Conservation (phyloP, 1,140 invertebrate genomes). For the Nylanderia fulva region DNA sequence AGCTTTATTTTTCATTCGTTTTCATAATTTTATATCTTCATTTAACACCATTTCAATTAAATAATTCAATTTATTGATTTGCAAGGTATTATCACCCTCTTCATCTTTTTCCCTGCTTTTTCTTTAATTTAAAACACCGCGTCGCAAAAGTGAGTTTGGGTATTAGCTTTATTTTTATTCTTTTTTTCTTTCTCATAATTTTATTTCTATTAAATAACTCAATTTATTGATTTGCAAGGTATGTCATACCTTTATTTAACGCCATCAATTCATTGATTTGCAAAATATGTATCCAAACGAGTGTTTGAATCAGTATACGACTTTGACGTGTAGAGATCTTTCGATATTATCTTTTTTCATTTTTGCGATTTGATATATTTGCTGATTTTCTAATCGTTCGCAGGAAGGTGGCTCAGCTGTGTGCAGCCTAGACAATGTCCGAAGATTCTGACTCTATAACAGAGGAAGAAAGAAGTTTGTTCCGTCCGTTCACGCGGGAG, state of each 20-base stretch:
- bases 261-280: too few relatives aligned
- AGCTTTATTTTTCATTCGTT: neutral
- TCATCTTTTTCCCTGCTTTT: neutral
- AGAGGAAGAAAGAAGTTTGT: slow-evolving; percentile 97
- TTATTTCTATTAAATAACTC: too few relatives aligned
- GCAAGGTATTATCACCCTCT: neutral
- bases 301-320: neutral
- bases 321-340: neutral
- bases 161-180: neutral
- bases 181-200: too few relatives aligned
- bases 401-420: slow-evolving; percentile 85
- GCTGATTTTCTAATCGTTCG: too few relatives aligned
- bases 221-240: too few relatives aligned
- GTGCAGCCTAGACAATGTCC: slow-evolving; percentile 90
- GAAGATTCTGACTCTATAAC: slow-evolving; percentile 95
- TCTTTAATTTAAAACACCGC: too few relatives aligned
- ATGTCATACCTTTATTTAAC: too few relatives aligned
- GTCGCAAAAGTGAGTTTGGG: too few relatives aligned
- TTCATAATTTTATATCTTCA: neutral
- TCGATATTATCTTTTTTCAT: neutral
- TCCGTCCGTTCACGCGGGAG: slow-evolving; percentile 99
- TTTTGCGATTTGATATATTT: too few relatives aligned
- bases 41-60: too few relatives aligned
- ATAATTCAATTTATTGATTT: too few relatives aligned
- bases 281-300: neutral